These are phyloP conservation scores for Aurelia sp. DNA, from an alignment of 30 jellyfish, hydroid and myxozoan species.

Conservation along the genomic window DNA sequence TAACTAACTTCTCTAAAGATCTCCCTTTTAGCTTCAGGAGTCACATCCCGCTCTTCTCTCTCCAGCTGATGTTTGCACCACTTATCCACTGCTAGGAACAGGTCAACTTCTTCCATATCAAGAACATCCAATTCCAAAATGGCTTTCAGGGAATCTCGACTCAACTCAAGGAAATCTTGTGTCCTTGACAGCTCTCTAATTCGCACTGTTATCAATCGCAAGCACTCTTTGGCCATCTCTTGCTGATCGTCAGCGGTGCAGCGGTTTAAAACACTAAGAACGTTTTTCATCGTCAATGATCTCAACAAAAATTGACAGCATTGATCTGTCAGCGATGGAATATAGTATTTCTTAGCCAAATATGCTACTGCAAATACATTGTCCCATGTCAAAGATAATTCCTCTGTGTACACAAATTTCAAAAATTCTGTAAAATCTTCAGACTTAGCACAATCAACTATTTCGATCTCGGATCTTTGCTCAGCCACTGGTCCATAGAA, in stretches of 20 bases:
- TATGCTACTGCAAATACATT: slow-evolving; percentile 9
- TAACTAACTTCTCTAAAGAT: slow-evolving; percentile 10
- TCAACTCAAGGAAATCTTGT: slow-evolving; percentile 7
- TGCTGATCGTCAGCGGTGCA: not conserved
- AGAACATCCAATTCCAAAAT: not conserved
- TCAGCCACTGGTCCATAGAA: slow-evolving; percentile 19
- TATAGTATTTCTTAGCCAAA: slow-evolving; percentile 6
- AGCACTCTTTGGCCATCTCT: slow-evolving; percentile 16
- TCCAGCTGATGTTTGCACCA: slow-evolving; percentile 22
- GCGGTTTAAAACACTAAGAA: not conserved
- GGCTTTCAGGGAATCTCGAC: not conserved
- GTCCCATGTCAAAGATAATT: slow-evolving; percentile 15
- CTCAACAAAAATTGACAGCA: not conserved
- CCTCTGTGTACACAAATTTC: not conserved
- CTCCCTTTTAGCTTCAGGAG: not conserved
- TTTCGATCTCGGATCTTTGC: not conserved
- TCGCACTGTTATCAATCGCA: not conserved
- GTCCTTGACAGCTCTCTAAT: not conserved
- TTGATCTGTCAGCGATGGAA: not conserved
- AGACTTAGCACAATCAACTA: not conserved
- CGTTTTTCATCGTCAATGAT: not conserved
- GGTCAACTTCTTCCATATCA: slow-evolving; percentile 3
- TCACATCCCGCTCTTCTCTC: not conserved
- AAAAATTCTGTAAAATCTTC: slow-evolving; percentile 7
- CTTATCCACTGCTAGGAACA: slow-evolving; percentile 9